phyloP scores from a whole-genome alignment of 2,113 vertebrate species.

The Chauna torquata region DNA sequence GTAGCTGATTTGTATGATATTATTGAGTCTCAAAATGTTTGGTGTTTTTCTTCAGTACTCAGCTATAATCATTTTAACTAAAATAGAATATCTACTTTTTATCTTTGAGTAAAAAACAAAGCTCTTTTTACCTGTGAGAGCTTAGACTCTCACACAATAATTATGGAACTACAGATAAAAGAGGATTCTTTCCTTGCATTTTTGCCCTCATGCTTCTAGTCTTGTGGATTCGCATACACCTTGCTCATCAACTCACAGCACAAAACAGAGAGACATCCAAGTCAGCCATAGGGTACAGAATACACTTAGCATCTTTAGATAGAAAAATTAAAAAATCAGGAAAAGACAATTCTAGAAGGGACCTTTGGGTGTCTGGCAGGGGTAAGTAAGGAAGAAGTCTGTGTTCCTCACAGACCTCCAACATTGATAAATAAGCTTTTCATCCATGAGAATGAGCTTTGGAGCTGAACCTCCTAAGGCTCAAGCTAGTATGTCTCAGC shows the following conservation, averaged over 20 bases:
- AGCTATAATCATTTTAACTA: not conserved
- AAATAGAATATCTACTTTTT: not conserved
- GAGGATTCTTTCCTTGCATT: not conserved
- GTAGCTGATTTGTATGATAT: not conserved
- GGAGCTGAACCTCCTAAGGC: not conserved
- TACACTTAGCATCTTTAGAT: not conserved
- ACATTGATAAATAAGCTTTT: not conserved
- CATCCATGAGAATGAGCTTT: not conserved
- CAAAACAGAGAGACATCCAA: not conserved
- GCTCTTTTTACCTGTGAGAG: not conserved
- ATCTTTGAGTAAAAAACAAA: not conserved
- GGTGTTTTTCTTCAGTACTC: not conserved
- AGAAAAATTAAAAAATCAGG: not conserved
- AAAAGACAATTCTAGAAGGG: not conserved
- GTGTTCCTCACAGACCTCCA: not conserved
- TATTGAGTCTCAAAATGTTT: conserved; percentile 20
- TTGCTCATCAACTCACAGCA: not conserved
- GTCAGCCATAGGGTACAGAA: not conserved
- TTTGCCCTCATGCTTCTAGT: not conserved
- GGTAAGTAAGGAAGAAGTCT: not conserved
- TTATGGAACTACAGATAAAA: not conserved
- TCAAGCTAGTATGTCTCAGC: not conserved
- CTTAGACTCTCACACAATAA: not conserved
- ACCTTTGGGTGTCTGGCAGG: not conserved
- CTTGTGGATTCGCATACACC: not conserved